A percentile compares a stretch with the other conserved stretches of the same genome.
phyloP scores from a whole-genome alignment of 1,140 invertebrate genomes.

The Ceratoteleas bidentatus region DNA sequence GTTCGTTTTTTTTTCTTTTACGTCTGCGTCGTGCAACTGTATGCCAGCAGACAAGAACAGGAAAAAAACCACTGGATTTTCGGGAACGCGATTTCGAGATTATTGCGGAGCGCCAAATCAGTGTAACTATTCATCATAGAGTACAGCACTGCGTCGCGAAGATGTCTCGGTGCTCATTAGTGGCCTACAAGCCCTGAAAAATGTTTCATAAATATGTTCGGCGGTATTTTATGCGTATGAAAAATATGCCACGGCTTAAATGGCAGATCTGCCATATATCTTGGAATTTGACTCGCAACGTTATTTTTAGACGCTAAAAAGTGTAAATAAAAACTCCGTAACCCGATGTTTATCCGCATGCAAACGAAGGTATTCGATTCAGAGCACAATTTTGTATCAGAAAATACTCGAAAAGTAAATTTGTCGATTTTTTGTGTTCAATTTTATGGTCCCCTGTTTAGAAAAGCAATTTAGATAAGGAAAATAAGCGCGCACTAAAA shows the following conservation, averaged over 20 bases:
- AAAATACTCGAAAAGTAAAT: not conserved
- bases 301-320: slow-evolving; percentile 11
- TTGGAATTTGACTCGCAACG: slow-evolving; percentile 20
- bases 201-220: slow-evolving; percentile 72
- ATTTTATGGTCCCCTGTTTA: not conserved
- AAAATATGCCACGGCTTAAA: slow-evolving; percentile 70
- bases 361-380: slow-evolving; percentile 13
- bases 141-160: slow-evolving; percentile 31
- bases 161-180: slow-evolving; percentile 68
- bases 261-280: slow-evolving; percentile 62
- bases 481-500: not conserved
- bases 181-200: slow-evolving; percentile 69
- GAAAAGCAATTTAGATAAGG: not conserved
- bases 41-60: not conserved
- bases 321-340: slow-evolving; percentile 5
- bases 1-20: not conserved
- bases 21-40: not conserved
- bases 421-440: not conserved
- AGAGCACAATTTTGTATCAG: not conserved
- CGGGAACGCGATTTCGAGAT: slow-evolving; percentile 49
- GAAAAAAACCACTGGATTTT: slow-evolving; percentile 22
- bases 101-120: slow-evolving; percentile 44
- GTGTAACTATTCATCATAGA: slow-evolving; percentile 70
- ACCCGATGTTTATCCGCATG: not conserved
- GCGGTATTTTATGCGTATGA: slow-evolving; percentile 69